Conservation (phyloP, 2,113 vertebrate species). For the Bostrychus sinensis region DNA sequence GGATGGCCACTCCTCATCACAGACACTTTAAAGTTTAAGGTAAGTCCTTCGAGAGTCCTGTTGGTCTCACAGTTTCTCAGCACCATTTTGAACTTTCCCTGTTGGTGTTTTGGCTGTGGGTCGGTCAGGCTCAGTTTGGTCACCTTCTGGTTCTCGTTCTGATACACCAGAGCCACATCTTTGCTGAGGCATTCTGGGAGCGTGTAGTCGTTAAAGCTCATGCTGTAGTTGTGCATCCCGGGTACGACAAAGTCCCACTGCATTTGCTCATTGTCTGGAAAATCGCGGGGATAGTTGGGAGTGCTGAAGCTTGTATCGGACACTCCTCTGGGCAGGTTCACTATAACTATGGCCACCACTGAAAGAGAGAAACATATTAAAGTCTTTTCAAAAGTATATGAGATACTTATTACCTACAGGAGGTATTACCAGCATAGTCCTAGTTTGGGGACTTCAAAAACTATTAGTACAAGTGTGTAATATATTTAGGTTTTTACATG, state of each 20-base stretch:
- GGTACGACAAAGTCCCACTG: conserved; percentile 87
- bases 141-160: conserved; percentile 58
- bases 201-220: conserved; percentile 78
- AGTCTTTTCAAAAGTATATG: too few species aligned
- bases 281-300: conserved; percentile 81
- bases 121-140: conserved; percentile 69
- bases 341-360: conserved; percentile 84
- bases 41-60: conserved; percentile 62
- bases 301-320: conserved; percentile 82
- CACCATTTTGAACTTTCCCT: conserved; percentile 86
- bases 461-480: too few species aligned
- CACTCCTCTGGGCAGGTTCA: conserved; percentile 77
- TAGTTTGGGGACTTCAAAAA: too few species aligned
- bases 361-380: conserved; percentile 11
- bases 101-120: conserved; percentile 81
- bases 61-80: conserved; percentile 87
- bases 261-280: conserved; percentile 83
- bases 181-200: conserved; percentile 82
- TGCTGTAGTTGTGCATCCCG: conserved; percentile 82
- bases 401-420: too few species aligned
- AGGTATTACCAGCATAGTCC: too few species aligned
- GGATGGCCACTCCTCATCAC: conserved; percentile 76
- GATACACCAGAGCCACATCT: conserved; percentile 81
- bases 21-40: conserved; percentile 80
- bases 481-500: too few species aligned